Evolutionary conservation across 1,140 invertebrate species (phyloP).

Genomic region (Pogonus chalceus): DNA sequence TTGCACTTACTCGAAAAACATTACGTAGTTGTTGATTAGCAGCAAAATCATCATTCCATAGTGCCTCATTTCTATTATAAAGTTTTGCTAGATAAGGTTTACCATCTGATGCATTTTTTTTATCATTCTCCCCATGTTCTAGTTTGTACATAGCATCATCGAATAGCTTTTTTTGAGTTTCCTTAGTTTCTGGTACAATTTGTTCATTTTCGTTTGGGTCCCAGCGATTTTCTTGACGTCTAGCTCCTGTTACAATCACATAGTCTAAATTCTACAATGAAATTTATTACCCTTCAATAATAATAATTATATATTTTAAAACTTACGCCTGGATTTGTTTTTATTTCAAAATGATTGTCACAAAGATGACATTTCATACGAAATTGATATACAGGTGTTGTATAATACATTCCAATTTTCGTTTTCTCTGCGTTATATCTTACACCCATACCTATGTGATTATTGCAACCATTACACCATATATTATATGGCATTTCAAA

Average conservation of each 20-base stretch:
- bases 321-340: conserved; percentile 92
- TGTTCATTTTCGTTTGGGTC: conserved; percentile 95
- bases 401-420: conserved; percentile 98
- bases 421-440: conserved; percentile 98
- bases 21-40: conserved; percentile 74
- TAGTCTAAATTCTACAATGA: conserved; percentile 88
- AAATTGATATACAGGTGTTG: conserved; percentile 95
- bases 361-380: conserved; percentile 99
- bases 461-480: conserved; percentile 96
- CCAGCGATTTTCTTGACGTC: conserved; percentile 95
- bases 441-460: conserved; percentile 98
- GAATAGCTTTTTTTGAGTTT: conserved; percentile 73
- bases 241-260: conserved; percentile 86
- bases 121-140: conserved; percentile 82
- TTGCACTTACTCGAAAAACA: conserved; percentile 65
- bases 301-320: too few species aligned
- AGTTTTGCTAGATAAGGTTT: conserved; percentile 63
- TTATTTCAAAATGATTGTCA: conserved; percentile 96
- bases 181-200: conserved; percentile 81
- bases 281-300: conserved; percentile 16
- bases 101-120: conserved; percentile 54
- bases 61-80: conserved; percentile 63
- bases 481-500: conserved; percentile 99
- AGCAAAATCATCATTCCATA: conserved; percentile 84
- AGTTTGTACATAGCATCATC: conserved; percentile 95